Conservation (phyloP, 2,113 vertebrate genomes). For the Pelecanus crispus region DNA sequence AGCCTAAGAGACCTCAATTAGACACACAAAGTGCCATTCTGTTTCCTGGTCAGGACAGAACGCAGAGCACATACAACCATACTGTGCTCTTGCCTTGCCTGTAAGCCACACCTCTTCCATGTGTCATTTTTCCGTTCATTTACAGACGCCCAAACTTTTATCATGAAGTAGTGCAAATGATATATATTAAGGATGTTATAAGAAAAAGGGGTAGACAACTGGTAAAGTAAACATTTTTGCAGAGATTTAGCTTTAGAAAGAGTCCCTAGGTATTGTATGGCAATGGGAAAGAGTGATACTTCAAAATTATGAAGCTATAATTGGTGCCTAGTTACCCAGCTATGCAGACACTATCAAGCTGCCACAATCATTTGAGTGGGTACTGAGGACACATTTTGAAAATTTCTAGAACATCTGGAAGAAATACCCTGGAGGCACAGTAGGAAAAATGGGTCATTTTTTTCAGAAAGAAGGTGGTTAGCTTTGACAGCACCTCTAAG, state of each 20-base stretch:
- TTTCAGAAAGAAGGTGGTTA: background rate
- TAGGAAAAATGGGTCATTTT: background rate
- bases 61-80: background rate
- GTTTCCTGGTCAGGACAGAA: background rate
- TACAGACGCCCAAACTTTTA: background rate
- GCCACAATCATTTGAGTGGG: background rate
- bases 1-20: background rate
- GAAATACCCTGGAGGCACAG: background rate
- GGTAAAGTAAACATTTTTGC: background rate
- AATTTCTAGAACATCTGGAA: background rate
- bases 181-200: background rate
- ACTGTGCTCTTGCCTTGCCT: background rate
- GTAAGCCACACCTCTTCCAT: background rate
- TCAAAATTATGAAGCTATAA: background rate
- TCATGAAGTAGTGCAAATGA: background rate
- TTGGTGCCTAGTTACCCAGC: background rate
- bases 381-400: background rate
- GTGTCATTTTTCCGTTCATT: background rate
- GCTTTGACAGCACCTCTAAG: background rate
- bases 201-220: background rate
- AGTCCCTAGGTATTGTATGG: background rate
- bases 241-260: background rate
- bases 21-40: background rate
- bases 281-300: background rate
- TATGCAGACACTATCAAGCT: background rate